phyloP scores from a whole-genome alignment of 2,113 vertebrate genomes.

The Mystacornis crossleyi region DNA sequence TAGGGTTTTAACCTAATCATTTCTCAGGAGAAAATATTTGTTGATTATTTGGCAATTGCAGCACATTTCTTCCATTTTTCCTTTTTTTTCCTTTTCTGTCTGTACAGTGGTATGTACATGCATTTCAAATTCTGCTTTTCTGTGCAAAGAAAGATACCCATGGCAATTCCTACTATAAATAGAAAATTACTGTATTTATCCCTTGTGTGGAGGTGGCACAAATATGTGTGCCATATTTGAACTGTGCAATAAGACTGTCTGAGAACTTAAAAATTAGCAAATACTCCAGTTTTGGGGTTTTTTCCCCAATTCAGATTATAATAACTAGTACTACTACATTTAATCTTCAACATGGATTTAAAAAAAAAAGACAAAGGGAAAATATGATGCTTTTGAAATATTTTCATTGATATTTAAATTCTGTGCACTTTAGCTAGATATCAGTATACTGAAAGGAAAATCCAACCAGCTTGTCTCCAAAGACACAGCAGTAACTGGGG shows the following conservation, averaged over 20 bases:
- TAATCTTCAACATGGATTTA: neutral
- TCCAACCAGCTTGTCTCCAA: neutral
- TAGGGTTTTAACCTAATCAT: neutral
- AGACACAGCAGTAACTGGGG: neutral
- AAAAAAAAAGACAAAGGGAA: neutral
- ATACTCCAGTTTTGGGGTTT: fast-evolving
- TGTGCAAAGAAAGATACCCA: neutral
- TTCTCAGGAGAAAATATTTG: neutral
- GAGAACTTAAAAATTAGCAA: neutral
- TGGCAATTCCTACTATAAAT: neutral
- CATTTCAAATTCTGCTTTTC: neutral
- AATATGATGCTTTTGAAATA: neutral
- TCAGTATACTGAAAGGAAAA: neutral
- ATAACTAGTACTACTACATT: neutral
- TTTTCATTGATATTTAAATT: neutral
- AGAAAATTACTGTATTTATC: neutral
- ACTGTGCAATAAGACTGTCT: neutral
- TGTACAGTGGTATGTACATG: fast-evolving
- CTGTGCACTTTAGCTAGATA: neutral
- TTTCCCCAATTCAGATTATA: neutral
- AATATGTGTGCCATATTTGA: neutral
- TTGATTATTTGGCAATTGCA: neutral
- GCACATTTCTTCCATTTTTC: neutral
- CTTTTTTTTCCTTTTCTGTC: neutral
- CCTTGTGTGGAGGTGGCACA: neutral